Base-by-base conservation (phyloP, 2,888 invertebrate genomes). In the Parochlus steinenii region DNA sequence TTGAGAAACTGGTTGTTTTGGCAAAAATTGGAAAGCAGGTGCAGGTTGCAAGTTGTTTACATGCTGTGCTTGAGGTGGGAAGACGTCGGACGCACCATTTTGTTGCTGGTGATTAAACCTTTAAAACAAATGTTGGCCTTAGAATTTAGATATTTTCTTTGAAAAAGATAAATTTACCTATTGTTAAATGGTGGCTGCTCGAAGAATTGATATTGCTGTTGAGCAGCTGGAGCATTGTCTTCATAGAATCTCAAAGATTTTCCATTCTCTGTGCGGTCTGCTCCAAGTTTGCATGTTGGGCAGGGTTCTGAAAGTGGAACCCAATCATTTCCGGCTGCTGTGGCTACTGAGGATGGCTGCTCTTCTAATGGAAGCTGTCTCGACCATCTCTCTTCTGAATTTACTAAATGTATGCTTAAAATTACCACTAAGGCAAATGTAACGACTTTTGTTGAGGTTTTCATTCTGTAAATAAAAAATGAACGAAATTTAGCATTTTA, bases 301-400 rank as follows among this genome's bases (percentile, higher is more conserved):
- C 48, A 50, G 27, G 54, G 57, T 32, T 57, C 51, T 7, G 54
- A 47, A 11, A 70, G 50, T 10, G 70, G 70, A 37, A 70, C 59
- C 70, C 70, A 71, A 38, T 69, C 70, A 27, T 40, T 41, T 25
- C 28, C 24, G 19, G 23, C 33, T 40, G 52, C 56, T 14, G 52
- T 50, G 40, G 55, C 54, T 8, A 26, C 26, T 44, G 49, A n/a
- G 46, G 47, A 6, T 47, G 43, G 31, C 52, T 41, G 49, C n/a
- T n/a, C n/a, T n/a, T n/a, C n/a, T n/a, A n/a, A n/a, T n/a, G n/a
- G n/a, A 39, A 59, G 39, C 41, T 59, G 58, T 3, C 56, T 46
- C 17, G 58, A 58, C 58, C 58, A 58, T 43, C 58, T 53, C 8
- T 50, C 49, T 3, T 48, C 47, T 16, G 45, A 41, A 19, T 45